Conservation (phyloP, 2,888 invertebrate species). For the Ophion ellenae region DNA sequence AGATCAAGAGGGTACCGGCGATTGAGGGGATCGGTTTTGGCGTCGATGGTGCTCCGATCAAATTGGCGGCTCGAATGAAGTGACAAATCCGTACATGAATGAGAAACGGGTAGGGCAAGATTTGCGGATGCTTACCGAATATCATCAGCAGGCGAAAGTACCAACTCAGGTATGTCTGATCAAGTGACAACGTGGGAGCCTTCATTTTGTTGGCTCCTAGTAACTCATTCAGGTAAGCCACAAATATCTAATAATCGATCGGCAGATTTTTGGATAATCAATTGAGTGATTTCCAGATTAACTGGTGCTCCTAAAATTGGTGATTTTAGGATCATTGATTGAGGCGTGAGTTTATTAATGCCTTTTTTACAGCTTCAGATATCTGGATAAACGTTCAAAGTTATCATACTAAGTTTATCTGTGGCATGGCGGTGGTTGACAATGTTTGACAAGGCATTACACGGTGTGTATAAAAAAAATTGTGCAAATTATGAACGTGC, state of each 20-base stretch:
- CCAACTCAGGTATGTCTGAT: constrained; percentile 47
- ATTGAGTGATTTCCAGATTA: too few species aligned
- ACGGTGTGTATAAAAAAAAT: too few species aligned
- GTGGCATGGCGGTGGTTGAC: too few species aligned
- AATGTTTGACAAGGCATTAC: too few species aligned
- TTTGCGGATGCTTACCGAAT: constrained; percentile 44
- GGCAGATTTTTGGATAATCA: too few species aligned
- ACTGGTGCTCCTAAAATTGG: too few species aligned
- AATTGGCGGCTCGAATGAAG: not conserved
- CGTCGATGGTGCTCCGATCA: not conserved
- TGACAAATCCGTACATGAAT: not conserved
- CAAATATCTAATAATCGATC: not conserved
- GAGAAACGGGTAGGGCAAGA: not conserved
- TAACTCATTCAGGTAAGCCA: not conserved
- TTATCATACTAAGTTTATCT: too few species aligned
- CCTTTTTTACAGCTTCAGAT: not conserved
- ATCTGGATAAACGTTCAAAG: not conserved
- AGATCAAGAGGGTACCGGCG: not conserved
- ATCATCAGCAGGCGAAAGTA: constrained; percentile 53
- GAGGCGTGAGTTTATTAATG: too few species aligned
- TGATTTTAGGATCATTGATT: not conserved
- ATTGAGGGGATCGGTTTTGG: not conserved
- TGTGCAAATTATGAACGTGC: too few species aligned
- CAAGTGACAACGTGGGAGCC: constrained; percentile 30
- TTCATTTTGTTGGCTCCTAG: not conserved